These are phyloP conservation scores for Lamprotornis superbus DNA, from an alignment of 2,113 vertebrate genomes.

Conservation along the genomic window DNA sequence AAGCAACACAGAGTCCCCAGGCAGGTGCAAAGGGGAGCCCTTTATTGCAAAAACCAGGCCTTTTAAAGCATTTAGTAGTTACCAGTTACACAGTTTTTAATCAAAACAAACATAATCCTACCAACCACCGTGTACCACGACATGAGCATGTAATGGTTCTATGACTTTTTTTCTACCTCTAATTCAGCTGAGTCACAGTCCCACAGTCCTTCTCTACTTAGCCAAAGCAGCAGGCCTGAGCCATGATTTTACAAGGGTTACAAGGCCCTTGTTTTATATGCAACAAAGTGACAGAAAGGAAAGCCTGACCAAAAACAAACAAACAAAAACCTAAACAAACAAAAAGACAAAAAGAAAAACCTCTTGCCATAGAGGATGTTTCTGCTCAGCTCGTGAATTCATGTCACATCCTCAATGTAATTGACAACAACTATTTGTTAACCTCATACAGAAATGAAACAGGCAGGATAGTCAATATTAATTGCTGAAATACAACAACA, in stretches of 20 bases:
- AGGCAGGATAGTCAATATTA: background rate
- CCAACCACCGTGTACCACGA: rapidly evolving
- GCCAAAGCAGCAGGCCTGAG: no score
- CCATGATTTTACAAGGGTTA: background rate
- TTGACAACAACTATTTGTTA: background rate
- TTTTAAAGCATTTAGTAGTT: background rate
- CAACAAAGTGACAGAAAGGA: background rate
- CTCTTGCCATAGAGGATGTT: background rate
- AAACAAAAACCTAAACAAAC: no score
- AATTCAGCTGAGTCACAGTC: background rate
- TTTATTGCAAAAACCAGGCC: background rate
- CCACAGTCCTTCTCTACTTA: background rate
- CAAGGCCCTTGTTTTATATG: background rate
- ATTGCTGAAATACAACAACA: background rate
- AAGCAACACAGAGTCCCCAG: rapidly evolving
- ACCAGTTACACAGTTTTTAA: background rate
- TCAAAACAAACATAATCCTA: background rate
- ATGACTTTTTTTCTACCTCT: background rate
- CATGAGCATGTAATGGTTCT: no score
- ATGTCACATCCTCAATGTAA: background rate
- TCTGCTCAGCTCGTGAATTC: background rate
- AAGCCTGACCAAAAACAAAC: background rate
- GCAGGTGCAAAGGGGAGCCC: no score
- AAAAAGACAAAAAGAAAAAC: no score
- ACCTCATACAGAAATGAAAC: background rate